phyloP scores from a whole-genome alignment of 1,140 invertebrate species.

The Listronotus oregonensis region DNA sequence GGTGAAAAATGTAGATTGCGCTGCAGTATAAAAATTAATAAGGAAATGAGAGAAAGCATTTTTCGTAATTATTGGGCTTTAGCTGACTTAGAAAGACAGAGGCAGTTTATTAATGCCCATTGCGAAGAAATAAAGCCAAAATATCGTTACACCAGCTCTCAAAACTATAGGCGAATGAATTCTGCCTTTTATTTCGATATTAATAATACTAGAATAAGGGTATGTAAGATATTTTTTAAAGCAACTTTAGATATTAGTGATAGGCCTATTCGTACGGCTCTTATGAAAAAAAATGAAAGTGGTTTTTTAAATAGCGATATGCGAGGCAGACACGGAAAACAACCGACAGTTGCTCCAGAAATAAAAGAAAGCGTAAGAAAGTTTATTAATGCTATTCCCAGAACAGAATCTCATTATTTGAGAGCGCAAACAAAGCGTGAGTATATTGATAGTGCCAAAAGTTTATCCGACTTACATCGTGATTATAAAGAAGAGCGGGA shows the following conservation, averaged over 20 bases:
- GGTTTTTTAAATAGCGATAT: constrained; percentile 7
- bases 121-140: constrained; percentile 29
- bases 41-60: no score
- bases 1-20: no score
- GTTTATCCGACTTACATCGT: no score
- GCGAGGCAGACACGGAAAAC: constrained; percentile 23
- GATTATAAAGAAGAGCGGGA: constrained; percentile 30
- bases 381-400: constrained; percentile 34
- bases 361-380: constrained; percentile 30
- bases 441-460: no score
- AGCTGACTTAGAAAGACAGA: constrained; percentile 21
- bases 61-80: constrained; percentile 21
- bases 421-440: no score
- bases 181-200: constrained; percentile 30
- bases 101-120: constrained; percentile 17
- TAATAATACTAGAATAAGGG: constrained; percentile 21
- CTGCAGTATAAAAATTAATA: no score
- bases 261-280: constrained; percentile 23
- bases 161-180: constrained; percentile 12
- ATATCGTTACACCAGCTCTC: constrained; percentile 25
- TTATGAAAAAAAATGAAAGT: constrained; percentile 15
- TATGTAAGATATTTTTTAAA: constrained; percentile 36
- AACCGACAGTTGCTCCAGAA: constrained; percentile 21
- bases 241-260: constrained; percentile 32
- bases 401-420: background rate